A percentile compares a stretch with the other conserved stretches of the same genome.
Conservation (phyloP, 1,140 invertebrate genomes). For the Laodelphax striatellus region DNA sequence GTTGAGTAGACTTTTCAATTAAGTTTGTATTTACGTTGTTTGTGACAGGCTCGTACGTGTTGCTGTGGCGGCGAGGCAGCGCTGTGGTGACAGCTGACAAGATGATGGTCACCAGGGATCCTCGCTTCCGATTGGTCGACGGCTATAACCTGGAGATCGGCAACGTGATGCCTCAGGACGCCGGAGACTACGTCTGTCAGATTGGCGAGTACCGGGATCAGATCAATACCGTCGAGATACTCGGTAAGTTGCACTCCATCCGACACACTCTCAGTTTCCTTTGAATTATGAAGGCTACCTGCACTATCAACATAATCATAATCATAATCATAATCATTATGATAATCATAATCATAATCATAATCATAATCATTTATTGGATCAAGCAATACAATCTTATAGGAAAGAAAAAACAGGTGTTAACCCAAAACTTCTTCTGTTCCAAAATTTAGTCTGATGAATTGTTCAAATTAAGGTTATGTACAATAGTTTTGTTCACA, state of each 20-base stretch:
- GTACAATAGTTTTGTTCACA: no score
- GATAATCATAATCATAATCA: no score
- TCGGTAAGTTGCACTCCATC: not conserved
- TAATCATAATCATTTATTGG: no score
- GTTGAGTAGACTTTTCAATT: not conserved
- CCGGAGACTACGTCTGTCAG: not conserved
- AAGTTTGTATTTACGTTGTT: not conserved
- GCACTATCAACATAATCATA: no score
- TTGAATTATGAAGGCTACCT: no score
- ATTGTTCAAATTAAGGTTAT: no score
- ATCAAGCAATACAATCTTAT: no score
- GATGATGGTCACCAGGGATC: slow-evolving; percentile 53
- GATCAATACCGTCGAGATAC: not conserved
- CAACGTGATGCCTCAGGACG: slow-evolving; percentile 35
- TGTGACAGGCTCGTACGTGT: slow-evolving; percentile 41
- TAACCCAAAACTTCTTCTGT: no score
- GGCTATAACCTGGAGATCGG: slow-evolving; percentile 54
- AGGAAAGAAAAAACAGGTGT: no score
- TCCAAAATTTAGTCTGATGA: no score
- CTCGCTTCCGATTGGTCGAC: slow-evolving; percentile 48
- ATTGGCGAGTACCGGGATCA: not conserved
- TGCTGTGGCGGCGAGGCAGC: slow-evolving; percentile 51
- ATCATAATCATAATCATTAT: no score
- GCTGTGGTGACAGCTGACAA: slow-evolving; percentile 52
- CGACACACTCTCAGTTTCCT: no score